Conservation (phyloP, 1,140 invertebrate species). For the Neodiprion virginianus region DNA sequence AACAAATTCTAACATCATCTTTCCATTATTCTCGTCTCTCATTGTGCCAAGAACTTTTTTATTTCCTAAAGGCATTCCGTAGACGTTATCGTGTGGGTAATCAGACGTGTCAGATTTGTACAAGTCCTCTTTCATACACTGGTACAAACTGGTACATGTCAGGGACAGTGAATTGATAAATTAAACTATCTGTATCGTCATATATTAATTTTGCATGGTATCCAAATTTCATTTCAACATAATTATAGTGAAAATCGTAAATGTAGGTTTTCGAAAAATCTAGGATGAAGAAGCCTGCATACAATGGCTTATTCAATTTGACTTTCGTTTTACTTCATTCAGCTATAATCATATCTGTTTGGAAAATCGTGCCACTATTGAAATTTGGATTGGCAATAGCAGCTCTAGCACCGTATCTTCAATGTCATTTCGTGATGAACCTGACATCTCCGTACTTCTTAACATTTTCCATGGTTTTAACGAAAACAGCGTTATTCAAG, state of each 20-base stretch:
- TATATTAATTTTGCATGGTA: slow-evolving; percentile 37
- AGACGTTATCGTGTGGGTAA: too few relatives aligned
- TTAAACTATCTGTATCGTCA: slow-evolving; percentile 39
- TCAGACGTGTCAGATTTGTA: too few relatives aligned
- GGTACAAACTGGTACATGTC: too few relatives aligned
- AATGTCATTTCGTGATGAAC: slow-evolving; percentile 30
- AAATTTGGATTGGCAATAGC: slow-evolving; percentile 47
- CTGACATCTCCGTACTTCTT: too few relatives aligned
- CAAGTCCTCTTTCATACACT: too few relatives aligned
- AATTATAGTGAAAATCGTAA: slow-evolving; percentile 18
- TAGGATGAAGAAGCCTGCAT: slow-evolving; percentile 5
- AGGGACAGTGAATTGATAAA: slow-evolving; percentile 22
- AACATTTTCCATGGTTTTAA: slow-evolving; percentile 28
- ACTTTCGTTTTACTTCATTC: background rate
- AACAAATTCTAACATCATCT: background rate
- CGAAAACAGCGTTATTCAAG: slow-evolving; percentile 56
- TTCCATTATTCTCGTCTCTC: too few relatives aligned
- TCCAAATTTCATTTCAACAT: slow-evolving; percentile 23
- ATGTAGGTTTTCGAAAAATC: slow-evolving; percentile 26
- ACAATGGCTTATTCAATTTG: slow-evolving; percentile 13
- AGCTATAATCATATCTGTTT: slow-evolving; percentile 42
- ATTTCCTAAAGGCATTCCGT: too few relatives aligned
- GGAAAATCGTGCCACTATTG: slow-evolving; percentile 44
- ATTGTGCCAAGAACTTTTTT: too few relatives aligned
- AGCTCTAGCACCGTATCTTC: slow-evolving; percentile 30